Base-by-base conservation (phyloP, 1,140 invertebrate species). In the Macrosteles quadrilineatus region DNA sequence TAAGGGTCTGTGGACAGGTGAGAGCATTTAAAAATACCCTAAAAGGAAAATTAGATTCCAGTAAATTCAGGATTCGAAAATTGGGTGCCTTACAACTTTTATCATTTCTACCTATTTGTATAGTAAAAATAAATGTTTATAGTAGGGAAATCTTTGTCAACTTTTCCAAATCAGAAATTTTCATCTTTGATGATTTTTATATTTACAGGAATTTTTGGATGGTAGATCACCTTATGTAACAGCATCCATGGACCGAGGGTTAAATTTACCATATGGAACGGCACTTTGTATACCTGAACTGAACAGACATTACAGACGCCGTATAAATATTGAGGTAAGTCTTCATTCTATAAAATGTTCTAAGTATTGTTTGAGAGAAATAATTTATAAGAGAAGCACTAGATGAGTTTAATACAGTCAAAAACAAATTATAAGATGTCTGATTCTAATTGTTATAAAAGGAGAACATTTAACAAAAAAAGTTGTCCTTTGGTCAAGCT, bases 171-270 rank as follows among this genome's bases (percentile, higher is more conserved):
- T n/a, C n/a, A n/a, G n/a, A n/a, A n/a, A n/a, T n/a, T n/a, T n/a
- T n/a, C n/a, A n/a, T n/a, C n/a, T n/a, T n/a, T n/a, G n/a, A n/a
- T n/a, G n/a, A n/a, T n/a, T n/a, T n/a, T n/a, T n/a, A n/a, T n/a
- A n/a, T n/a, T 23, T 77, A 19, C 47, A 85, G 84, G 83, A 85
- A 76, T 85, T 79, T 55, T 71, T 85, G 6, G 83, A 85, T 71
- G 81, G 80, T 21, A 76, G 83, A 59, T 73, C 69, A 0, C 73
- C 77, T n/a, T 85, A 78, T 69, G 82, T 85, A 0, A 85, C 83
- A 0, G 74, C 81, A n/a, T 77, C 82, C 0, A 84, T 84, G 81
- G 83, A 85, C 71, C 68, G 76, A 57, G 73, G 75, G 57, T 75
- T 78, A 55, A 73, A 69, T 29, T 75, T 84, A 66, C 72, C 77